Conservation (phyloP, 2,113 vertebrate species). For the Noturus placidus region DNA sequence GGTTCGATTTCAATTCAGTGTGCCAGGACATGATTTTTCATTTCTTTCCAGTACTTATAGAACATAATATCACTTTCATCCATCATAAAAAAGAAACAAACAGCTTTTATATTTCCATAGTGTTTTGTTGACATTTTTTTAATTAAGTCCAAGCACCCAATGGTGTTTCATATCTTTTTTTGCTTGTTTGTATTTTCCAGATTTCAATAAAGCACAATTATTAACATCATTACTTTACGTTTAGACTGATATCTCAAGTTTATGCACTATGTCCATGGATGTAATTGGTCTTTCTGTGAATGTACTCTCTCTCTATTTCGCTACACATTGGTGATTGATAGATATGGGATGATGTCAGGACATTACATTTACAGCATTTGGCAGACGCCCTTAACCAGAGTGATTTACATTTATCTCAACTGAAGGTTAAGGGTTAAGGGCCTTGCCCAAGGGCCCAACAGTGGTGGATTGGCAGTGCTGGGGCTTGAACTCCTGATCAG, state of each 20-base stretch:
- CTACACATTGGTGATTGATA: background rate
- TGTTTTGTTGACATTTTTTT: conserved; percentile 6
- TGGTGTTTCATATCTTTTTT: background rate
- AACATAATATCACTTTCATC: conserved; percentile 13
- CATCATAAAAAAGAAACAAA: conserved; percentile 11
- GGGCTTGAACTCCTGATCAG: too few species aligned
- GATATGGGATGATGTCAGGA: background rate
- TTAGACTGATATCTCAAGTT: background rate
- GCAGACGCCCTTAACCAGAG: too few species aligned
- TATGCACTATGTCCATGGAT: background rate
- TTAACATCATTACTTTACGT: background rate
- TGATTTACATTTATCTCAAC: too few species aligned
- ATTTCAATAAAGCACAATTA: background rate
- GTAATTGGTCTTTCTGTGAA: background rate
- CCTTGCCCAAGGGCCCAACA: too few species aligned
- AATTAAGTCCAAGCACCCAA: background rate
- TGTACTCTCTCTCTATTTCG: background rate
- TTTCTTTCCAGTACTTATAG: background rate
- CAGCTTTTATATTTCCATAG: background rate
- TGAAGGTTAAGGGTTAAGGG: too few species aligned
- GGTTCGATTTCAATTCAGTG: conserved; percentile 7
- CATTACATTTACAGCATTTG: too few species aligned
- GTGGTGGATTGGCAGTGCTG: too few species aligned
- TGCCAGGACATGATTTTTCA: background rate
- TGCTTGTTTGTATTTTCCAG: background rate